These are phyloP conservation scores for Caerostris darwini DNA, from an alignment of 1,140 invertebrate genomes.

Conservation along the genomic window DNA sequence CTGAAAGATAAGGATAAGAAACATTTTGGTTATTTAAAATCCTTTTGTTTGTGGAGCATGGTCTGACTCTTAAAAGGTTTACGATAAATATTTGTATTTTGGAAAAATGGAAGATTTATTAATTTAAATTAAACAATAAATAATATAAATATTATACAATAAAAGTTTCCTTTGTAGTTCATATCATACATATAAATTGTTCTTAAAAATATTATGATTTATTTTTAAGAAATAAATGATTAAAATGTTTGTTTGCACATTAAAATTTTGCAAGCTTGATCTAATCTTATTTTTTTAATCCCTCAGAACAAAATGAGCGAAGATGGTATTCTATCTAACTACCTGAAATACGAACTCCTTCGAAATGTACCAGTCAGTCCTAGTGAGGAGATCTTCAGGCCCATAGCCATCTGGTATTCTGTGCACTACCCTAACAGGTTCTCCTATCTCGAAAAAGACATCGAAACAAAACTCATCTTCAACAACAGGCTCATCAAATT, in stretches of 20 bases:
- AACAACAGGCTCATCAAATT: conserved; percentile 50
- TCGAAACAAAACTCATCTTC: conserved; percentile 44
- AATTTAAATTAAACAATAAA: no score
- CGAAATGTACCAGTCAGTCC: conserved; percentile 45
- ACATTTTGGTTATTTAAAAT: no score
- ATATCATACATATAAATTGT: no score
- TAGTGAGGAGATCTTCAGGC: conserved; percentile 34
- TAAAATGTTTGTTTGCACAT: background rate
- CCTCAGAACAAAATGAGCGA: background rate
- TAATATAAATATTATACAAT: no score
- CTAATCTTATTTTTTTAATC: background rate
- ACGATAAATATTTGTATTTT: no score
- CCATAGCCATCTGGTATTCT: conserved; percentile 31
- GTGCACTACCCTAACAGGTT: background rate
- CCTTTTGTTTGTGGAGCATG: no score
- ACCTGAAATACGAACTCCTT: conserved; percentile 2
- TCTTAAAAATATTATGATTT: no score
- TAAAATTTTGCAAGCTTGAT: background rate
- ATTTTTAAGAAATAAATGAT: no score
- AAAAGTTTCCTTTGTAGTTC: no score
- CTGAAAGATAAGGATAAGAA: no score
- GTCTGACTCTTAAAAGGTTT: no score
- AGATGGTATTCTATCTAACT: background rate
- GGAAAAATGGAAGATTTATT: no score
- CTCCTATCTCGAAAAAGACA: background rate